phyloP scores from a whole-genome alignment of 1,140 invertebrate species.

The Brachionus rubens region DNA sequence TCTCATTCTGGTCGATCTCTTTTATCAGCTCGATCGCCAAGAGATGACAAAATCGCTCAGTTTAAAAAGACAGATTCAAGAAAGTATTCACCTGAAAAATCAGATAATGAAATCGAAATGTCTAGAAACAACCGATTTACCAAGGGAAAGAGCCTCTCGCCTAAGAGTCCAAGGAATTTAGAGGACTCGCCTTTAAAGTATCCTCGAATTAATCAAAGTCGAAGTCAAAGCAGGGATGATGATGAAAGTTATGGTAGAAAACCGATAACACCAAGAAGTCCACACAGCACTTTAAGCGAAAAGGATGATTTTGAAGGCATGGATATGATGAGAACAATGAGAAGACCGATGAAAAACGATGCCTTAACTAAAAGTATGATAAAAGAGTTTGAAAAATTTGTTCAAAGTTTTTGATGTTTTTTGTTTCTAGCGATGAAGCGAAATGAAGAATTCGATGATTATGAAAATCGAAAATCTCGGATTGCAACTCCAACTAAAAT shows the following conservation, averaged over 20 bases:
- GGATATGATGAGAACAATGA: constrained; percentile 36
- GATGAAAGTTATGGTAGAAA: background rate
- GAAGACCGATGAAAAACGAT: background rate
- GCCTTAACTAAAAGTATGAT: background rate
- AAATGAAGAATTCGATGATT: background rate
- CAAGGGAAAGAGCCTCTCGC: constrained; percentile 2
- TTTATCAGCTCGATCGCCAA: background rate
- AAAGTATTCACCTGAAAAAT: constrained; percentile 5
- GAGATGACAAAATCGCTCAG: background rate
- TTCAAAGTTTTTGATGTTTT: background rate
- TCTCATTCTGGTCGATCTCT: background rate
- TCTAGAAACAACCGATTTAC: background rate
- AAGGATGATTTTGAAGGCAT: constrained; percentile 7
- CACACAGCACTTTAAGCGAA: background rate
- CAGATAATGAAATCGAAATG: background rate
- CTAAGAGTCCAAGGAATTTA: background rate
- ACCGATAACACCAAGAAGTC: constrained; percentile 5
- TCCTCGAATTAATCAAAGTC: background rate
- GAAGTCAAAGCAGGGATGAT: background rate
- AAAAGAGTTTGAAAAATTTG: background rate
- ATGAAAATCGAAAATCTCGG: background rate
- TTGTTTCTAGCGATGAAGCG: background rate
- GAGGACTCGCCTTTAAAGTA: background rate
- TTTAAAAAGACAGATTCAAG: background rate
- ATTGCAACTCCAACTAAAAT: background rate